phyloP scores from a whole-genome alignment of 2,113 vertebrate species.

The Alectura lathami region DNA sequence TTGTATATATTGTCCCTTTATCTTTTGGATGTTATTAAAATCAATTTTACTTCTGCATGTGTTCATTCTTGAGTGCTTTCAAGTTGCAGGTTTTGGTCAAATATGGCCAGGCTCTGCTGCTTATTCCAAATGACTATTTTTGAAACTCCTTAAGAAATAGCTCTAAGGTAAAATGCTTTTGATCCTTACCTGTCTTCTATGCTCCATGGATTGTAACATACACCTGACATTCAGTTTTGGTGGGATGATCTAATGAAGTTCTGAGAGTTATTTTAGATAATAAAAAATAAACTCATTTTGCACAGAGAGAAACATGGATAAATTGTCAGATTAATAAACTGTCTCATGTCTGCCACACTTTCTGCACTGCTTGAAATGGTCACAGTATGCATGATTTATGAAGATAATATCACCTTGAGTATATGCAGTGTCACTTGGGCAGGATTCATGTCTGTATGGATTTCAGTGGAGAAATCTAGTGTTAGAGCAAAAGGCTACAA shows the following conservation, averaged over 20 bases:
- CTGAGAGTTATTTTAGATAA: neutral
- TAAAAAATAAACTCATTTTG: neutral
- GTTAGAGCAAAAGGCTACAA: neutral
- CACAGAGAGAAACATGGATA: neutral
- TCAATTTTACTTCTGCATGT: neutral
- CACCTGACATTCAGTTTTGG: neutral
- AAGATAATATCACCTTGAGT: slow-evolving; percentile 49
- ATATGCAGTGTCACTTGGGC: slow-evolving; percentile 31
- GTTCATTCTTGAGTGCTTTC: neutral
- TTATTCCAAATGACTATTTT: neutral
- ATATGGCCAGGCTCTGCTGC: neutral
- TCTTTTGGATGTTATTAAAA: neutral
- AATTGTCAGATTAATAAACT: slow-evolving; percentile 17
- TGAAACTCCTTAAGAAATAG: neutral
- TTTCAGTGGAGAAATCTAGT: slow-evolving; percentile 18
- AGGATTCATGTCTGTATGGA: slow-evolving; percentile 44
- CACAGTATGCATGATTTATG: slow-evolving; percentile 27
- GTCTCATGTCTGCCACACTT: neutral
- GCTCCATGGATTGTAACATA: neutral
- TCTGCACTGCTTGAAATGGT: slow-evolving; percentile 1
- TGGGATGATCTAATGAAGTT: neutral
- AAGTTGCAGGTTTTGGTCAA: neutral
- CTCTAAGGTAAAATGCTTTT: neutral
- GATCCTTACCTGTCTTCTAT: neutral
- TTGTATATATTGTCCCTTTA: neutral